Conservation (phyloP, 2,888 invertebrate genomes). For the Drosophila pseudotalamancana region DNA sequence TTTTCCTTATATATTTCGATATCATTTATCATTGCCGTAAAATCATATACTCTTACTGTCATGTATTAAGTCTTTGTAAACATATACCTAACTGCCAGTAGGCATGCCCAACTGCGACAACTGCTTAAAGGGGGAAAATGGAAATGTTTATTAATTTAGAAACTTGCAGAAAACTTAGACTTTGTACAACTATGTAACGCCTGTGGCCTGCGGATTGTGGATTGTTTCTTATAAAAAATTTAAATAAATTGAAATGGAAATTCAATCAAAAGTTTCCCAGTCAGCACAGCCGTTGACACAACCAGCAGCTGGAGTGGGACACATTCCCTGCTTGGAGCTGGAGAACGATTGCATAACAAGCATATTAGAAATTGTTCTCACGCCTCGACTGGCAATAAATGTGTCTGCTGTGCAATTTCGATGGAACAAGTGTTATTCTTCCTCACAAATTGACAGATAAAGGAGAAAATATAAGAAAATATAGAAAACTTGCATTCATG, state of each 20-base stretch:
- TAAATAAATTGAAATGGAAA: conserved; percentile 49
- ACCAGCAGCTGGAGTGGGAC: neutral
- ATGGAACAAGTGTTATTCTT: neutral
- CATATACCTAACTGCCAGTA: too few relatives aligned
- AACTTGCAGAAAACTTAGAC: conserved; percentile 36
- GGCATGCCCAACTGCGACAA: neutral
- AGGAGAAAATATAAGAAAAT: neutral
- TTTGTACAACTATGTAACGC: conserved; percentile 15
- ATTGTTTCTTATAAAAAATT: conserved; percentile 17
- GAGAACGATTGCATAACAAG: conserved; percentile 32
- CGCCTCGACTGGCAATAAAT: conserved; percentile 22
- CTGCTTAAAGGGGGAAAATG: conserved; percentile 16
- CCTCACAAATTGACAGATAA: neutral
- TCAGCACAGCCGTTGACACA: conserved; percentile 6
- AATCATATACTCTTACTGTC: too few relatives aligned
- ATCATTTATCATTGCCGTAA: too few relatives aligned
- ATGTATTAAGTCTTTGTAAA: too few relatives aligned
- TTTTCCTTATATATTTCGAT: too few relatives aligned
- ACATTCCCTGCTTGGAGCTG: neutral
- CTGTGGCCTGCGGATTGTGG: conserved; percentile 13
- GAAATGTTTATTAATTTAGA: conserved; percentile 62
- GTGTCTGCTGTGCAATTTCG: conserved; percentile 3
- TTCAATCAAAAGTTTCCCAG: conserved; percentile 54
- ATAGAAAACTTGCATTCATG: neutral
- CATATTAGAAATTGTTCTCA: conserved; percentile 20